Evolutionary conservation across 1,140 invertebrate species (phyloP).

Genomic region (Rhopalosiphum maidis): DNA sequence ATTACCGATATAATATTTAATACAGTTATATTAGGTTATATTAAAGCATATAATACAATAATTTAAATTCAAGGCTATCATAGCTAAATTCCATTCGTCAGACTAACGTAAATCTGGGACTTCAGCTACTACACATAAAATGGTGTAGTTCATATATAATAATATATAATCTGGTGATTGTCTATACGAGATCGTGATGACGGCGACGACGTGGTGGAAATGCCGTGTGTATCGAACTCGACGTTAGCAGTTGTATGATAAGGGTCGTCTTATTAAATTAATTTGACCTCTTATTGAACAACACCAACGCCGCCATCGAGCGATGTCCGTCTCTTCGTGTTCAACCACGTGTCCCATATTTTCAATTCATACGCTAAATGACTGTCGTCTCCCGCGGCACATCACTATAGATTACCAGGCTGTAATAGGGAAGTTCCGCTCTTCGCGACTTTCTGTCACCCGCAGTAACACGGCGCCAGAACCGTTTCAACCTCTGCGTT

Average conservation of each 20-base stretch:
- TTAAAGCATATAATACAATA: no score
- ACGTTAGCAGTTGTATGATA: background rate
- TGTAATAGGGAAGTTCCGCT: background rate
- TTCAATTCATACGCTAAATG: background rate
- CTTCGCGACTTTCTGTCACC: background rate
- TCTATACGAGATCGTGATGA: background rate
- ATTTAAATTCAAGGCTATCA: no score
- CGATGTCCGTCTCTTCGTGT: background rate
- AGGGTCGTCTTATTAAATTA: background rate
- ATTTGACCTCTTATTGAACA: fast-evolving
- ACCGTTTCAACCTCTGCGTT: background rate
- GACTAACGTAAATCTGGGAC: no score
- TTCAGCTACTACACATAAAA: background rate
- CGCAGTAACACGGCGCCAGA: background rate
- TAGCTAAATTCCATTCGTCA: no score
- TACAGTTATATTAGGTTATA: no score
- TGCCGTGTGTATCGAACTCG: background rate
- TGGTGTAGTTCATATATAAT: background rate
- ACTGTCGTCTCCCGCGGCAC: background rate
- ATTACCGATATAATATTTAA: no score
- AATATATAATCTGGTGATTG: no score
- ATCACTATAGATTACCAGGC: background rate
- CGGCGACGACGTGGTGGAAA: background rate
- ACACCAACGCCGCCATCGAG: background rate
- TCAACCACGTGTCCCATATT: background rate